Percentiles rank a stretch among this genome's conserved stretches.
phyloP scores from a whole-genome alignment of 2,113 vertebrate genomes.

The Podilymbus podiceps region DNA sequence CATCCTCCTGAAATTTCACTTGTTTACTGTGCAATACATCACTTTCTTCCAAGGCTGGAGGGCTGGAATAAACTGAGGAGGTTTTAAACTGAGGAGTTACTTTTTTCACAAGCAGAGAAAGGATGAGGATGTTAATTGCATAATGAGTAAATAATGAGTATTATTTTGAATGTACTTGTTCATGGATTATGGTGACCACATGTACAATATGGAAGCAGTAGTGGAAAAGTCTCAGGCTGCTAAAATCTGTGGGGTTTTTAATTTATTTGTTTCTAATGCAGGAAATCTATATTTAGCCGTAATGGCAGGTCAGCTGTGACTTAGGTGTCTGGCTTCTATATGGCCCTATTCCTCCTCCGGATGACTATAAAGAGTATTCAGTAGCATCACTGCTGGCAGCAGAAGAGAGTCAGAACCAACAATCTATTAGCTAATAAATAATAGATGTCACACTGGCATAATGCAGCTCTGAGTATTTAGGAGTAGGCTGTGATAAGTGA shows the following conservation, averaged over 20 bases:
- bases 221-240: background rate
- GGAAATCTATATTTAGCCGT: slow-evolving; percentile 10
- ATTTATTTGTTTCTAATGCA: background rate
- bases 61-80: background rate
- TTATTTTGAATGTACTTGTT: background rate
- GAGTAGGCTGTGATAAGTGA: background rate
- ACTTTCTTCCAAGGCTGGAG: background rate
- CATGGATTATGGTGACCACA: background rate
- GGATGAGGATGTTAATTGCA: background rate
- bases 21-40: background rate
- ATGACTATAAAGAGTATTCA: background rate
- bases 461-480: background rate
- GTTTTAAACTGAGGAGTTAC: background rate
- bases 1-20: background rate
- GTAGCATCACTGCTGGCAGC: slow-evolving; percentile 3
- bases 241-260: background rate
- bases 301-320: slow-evolving; percentile 19
- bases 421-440: slow-evolving; percentile 44
- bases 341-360: background rate
- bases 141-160: background rate
- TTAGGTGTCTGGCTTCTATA: slow-evolving; percentile 15
- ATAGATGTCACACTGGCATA: slow-evolving; percentile 4
- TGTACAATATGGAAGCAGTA: background rate
- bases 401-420: slow-evolving; percentile 1
- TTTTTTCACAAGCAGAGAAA: background rate